Evolutionary conservation across 2,888 invertebrate genomes (phyloP), one percentile per base, ranked within the genome.

Genomic region (Apodemia zela): DNA sequence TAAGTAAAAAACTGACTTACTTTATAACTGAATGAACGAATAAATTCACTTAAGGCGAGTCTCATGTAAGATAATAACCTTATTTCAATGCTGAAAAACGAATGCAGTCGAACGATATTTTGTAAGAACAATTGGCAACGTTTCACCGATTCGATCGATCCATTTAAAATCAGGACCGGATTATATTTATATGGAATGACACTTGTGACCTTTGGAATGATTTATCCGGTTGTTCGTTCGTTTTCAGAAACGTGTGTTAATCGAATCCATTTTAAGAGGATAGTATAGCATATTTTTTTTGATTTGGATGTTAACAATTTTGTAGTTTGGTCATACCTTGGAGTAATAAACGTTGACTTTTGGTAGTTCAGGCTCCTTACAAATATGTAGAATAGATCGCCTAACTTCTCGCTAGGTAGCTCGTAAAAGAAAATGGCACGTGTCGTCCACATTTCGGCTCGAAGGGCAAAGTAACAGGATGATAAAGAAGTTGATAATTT

Each of bases 21-120:
- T 86, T 87, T 87, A 86, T 85, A 81, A 82, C 79, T 79, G 83
- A 82, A 85, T 82, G 84, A 78, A 80, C 78, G 73, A 75, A 86
- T 87, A 87, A 86, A 86, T 86, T 82, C 77, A 75, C 77, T 83
- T 81, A 81, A 84, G 75, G 74, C 79, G 78, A 79, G 75, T 72
- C 73, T 72, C 75, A 71, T 70, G 75, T 76, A 74, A 77, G 80
- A 81, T 82, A 83, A 83, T 82, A 84, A 79, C 78, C 80, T 78
- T 79, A 81, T 82, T 82, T 81, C 79, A 75, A 76, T 74, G 75
- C 75, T 74, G 74, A 79, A 77, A 79, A 79, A 78, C 75, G 71
- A 67, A 72, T 66, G 66, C 68, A 65, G 64, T 38, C 63, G 61
- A 68, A 70, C 73, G 70, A 78, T 82, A 82, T 79, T 78, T 82